Conservation (phyloP, 2,888 invertebrate genomes). For the Clistopyga incitator region DNA sequence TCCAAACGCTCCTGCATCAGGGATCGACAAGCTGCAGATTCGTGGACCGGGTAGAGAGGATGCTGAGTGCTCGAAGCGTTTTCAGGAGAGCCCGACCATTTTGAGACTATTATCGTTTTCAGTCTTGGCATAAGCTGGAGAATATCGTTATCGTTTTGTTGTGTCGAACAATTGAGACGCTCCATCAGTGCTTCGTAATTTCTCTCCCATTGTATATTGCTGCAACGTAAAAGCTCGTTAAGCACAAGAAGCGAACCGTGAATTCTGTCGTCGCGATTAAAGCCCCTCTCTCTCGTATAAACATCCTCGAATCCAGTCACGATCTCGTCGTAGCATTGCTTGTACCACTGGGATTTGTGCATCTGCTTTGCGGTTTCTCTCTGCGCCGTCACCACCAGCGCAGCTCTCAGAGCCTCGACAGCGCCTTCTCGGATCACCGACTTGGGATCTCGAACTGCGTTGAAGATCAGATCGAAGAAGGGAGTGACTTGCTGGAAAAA, state of each 20-base stretch:
- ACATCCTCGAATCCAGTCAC: slow-evolving; percentile 91
- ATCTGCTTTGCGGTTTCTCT: slow-evolving; percentile 97
- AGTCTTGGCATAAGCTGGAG: slow-evolving; percentile 87
- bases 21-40: slow-evolving; percentile 94
- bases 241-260: slow-evolving; percentile 97
- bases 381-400: slow-evolving; percentile 97
- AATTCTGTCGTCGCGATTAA: slow-evolving; percentile 94
- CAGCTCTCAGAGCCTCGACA: slow-evolving; percentile 97
- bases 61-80: slow-evolving; percentile 75
- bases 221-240: slow-evolving; percentile 96
- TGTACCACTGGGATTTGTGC: slow-evolving; percentile 95
- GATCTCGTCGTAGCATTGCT: slow-evolving; percentile 96
- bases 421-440: slow-evolving; percentile 96
- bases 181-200: slow-evolving; percentile 91
- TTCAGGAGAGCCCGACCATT: slow-evolving; percentile 78
- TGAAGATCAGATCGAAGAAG: slow-evolving; percentile 97
- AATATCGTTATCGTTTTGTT: slow-evolving; percentile 85
- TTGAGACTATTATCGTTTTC: slow-evolving; percentile 87
- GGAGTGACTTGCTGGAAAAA: slow-evolving; percentile 97
- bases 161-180: slow-evolving; percentile 84
- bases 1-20: slow-evolving; percentile 94
- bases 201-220: slow-evolving; percentile 94
- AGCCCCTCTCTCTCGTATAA: slow-evolving; percentile 89
- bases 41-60: slow-evolving; percentile 87
- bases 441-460: slow-evolving; percentile 96